These are phyloP conservation scores for Chloroceryle amazona DNA, from an alignment of 2,797 vertebrate genomes.

Conservation along the genomic window DNA sequence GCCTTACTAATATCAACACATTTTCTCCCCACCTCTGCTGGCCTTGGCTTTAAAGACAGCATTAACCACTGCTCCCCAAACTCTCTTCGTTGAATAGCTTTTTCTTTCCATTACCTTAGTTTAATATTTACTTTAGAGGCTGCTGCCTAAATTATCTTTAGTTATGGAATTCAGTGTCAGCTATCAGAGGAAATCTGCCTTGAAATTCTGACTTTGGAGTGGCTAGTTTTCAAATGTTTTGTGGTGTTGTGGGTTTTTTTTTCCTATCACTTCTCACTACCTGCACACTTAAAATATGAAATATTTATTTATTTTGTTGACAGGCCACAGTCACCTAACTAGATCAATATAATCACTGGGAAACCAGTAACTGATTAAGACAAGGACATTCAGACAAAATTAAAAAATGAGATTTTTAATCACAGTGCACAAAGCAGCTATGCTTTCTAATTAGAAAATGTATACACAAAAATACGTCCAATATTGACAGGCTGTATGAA, in stretches of 20 bases:
- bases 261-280: not conserved
- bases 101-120: conserved; percentile 47
- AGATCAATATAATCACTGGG: not conserved
- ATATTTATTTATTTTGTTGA: not conserved
- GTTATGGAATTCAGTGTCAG: not conserved
- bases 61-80: conserved; percentile 7
- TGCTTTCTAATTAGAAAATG: not conserved
- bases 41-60: not conserved
- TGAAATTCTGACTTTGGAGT: not conserved
- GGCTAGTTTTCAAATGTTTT: not conserved
- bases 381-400: not conserved
- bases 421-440: not conserved
- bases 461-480: not conserved
- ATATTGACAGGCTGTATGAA: not conserved
- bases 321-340: not conserved
- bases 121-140: conserved; percentile 60
- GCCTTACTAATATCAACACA: not conserved
- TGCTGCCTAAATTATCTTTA: not conserved
- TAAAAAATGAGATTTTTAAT: not conserved
- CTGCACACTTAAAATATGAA: not conserved
- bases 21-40: not conserved
- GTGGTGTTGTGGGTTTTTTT: not conserved
- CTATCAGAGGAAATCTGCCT: not conserved
- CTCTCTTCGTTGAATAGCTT: not conserved
- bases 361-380: not conserved